These are phyloP conservation scores for Drosophila austrosaltans DNA, from an alignment of 2,888 invertebrate species.

Conservation along the genomic window DNA sequence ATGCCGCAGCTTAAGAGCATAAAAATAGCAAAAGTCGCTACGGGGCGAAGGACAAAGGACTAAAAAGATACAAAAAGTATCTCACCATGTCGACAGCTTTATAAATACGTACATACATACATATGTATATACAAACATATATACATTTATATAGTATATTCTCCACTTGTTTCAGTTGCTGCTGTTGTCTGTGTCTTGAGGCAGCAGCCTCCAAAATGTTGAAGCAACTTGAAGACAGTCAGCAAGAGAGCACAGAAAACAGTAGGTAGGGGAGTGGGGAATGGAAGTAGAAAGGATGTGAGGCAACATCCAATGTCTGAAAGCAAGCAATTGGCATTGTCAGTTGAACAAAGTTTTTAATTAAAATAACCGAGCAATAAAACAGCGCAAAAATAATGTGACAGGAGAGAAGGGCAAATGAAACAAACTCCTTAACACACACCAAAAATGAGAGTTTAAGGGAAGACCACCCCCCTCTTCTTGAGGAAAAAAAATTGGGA, in stretches of 20 bases:
- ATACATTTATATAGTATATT: not conserved
- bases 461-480: too few relatives aligned
- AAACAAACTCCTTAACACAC: not conserved
- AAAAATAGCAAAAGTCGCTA: conserved; percentile 73
- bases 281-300: not conserved
- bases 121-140: too few relatives aligned
- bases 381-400: conserved; percentile 56
- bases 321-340: conserved; percentile 59
- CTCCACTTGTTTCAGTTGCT: not conserved
- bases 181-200: conserved; percentile 19
- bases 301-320: not conserved
- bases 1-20: conserved; percentile 67
- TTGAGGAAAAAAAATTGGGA: conserved; percentile 9
- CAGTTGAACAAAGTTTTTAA: conserved; percentile 73
- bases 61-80: conserved; percentile 64
- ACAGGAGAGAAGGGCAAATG: conserved; percentile 11
- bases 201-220: conserved; percentile 40
- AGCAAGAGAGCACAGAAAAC: not conserved
- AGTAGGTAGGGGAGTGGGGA: not conserved
- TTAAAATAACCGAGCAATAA: conserved; percentile 78
- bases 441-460: conserved; percentile 7
- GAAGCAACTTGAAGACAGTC: conserved; percentile 39
- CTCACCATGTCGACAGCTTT: conserved; percentile 66
- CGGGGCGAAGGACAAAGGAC: conserved; percentile 6
- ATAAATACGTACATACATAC: conserved; percentile 43